phyloP scores from a whole-genome alignment of 2,888 invertebrate genomes.

The Dynastes hyllus region DNA sequence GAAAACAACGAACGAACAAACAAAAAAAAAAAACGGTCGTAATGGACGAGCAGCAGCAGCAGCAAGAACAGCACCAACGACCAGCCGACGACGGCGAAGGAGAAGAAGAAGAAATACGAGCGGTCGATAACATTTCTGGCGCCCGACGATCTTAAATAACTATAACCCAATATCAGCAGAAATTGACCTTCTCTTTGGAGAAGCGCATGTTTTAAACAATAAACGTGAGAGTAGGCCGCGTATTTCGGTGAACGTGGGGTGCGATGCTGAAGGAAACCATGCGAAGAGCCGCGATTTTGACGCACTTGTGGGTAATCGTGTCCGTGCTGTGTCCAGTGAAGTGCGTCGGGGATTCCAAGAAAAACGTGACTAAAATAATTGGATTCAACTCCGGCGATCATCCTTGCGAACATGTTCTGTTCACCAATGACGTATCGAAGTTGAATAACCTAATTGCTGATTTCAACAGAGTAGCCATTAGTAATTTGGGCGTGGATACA shows the following conservation, averaged over 20 bases:
- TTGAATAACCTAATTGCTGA: constrained; percentile 20
- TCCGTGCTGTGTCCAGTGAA: constrained; percentile 4
- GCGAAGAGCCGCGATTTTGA: not conserved
- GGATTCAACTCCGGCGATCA: constrained; percentile 32
- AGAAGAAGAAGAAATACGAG: constrained; percentile 27
- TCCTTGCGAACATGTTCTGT: constrained; percentile 33
- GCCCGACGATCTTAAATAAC: constrained; percentile 44
- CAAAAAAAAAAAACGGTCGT: not conserved
- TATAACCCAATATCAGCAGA: constrained; percentile 47
- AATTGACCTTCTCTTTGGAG: constrained; percentile 45
- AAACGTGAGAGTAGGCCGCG: constrained; percentile 18
- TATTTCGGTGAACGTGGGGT: constrained; percentile 4
- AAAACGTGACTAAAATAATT: constrained; percentile 25
- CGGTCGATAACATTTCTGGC: constrained; percentile 46
- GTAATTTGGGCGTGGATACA: constrained; percentile 21
- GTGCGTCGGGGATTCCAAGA: constrained; percentile 4
- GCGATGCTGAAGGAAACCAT: not conserved
- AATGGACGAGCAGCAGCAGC: not conserved
- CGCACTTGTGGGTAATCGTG: not conserved
- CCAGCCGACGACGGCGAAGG: not conserved
- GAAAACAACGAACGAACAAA: constrained; percentile 24
- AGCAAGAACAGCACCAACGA: not conserved
- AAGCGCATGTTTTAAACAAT: constrained; percentile 32
- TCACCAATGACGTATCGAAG: constrained; percentile 20
- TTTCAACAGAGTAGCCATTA: constrained; percentile 30